phyloP scores from a whole-genome alignment of 1,140 invertebrate genomes.

The Trichonephila clavipes region DNA sequence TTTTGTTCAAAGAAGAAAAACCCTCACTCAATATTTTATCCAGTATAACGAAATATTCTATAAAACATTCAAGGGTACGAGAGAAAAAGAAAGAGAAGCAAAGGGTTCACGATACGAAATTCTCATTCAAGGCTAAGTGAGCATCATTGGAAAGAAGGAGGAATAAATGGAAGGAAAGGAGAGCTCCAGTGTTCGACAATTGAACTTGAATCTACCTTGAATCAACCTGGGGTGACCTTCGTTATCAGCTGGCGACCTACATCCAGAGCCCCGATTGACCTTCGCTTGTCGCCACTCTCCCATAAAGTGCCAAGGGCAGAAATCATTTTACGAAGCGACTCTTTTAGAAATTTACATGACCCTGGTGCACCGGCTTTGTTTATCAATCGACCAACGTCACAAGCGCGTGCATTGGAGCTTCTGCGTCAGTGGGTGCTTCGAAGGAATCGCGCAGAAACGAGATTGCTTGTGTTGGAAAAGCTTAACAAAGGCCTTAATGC shows the following conservation, averaged over 20 bases:
- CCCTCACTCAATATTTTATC: neutral
- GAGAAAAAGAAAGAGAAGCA: neutral
- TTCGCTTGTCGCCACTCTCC: slow-evolving; percentile 22
- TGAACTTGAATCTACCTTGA: slow-evolving; percentile 70
- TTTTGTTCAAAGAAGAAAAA: neutral
- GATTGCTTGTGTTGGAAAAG: neutral
- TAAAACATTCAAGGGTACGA: neutral
- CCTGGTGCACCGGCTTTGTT: neutral
- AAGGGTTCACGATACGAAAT: neutral
- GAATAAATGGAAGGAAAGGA: slow-evolving; percentile 1
- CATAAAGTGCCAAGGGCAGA: slow-evolving; percentile 57
- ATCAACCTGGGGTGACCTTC: slow-evolving; percentile 61
- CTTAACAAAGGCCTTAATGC: too few species aligned
- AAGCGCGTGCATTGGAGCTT: neutral
- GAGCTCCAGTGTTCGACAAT: neutral
- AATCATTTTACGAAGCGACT: slow-evolving; percentile 12
- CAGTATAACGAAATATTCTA: neutral
- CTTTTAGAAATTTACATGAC: slow-evolving; percentile 4
- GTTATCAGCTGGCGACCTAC: slow-evolving; percentile 54
- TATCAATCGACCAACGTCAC: neutral
- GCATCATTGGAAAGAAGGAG: neutral
- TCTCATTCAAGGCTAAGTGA: neutral
- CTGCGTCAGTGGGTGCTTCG: neutral
- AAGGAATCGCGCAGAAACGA: neutral
- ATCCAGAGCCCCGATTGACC: slow-evolving; percentile 54